Evolutionary conservation across 2,113 vertebrate genomes (phyloP).

Genomic region (Otocyon megalotis): DNA sequence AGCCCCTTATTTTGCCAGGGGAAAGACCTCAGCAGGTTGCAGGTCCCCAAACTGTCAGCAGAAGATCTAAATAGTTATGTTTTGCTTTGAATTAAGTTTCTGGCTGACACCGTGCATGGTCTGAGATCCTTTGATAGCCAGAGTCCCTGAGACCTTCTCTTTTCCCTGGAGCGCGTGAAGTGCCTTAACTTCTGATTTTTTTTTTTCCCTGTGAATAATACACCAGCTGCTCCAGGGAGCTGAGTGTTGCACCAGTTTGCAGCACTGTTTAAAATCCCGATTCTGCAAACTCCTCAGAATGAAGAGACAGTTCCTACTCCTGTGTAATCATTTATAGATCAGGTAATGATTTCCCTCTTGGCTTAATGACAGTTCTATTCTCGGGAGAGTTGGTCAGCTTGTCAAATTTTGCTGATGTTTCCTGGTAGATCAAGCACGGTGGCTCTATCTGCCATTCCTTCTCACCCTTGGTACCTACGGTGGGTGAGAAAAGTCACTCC

Average conservation of each 20-base stretch:
- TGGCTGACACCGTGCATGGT: neutral
- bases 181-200: slow-evolving; percentile 42
- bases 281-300: slow-evolving; percentile 76
- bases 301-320: slow-evolving; percentile 75
- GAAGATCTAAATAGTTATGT: slow-evolving; percentile 65
- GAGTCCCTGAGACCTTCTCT: slow-evolving; percentile 60
- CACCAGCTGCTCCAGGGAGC: slow-evolving; percentile 57
- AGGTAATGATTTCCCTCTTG: slow-evolving; percentile 90
- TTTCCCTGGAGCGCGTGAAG: neutral
- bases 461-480: neutral
- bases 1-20: neutral
- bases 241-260: slow-evolving; percentile 25
- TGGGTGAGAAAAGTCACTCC: neutral
- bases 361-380: slow-evolving; percentile 88
- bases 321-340: slow-evolving; percentile 91
- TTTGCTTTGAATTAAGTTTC: slow-evolving; percentile 71
- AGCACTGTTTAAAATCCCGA: slow-evolving; percentile 72
- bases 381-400: slow-evolving; percentile 87
- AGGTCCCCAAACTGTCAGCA: slow-evolving; percentile 44
- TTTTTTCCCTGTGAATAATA: slow-evolving; percentile 69
- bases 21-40: neutral
- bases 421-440: slow-evolving; percentile 71
- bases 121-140: slow-evolving; percentile 68
- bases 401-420: slow-evolving; percentile 91
- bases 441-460: slow-evolving; percentile 8